Conservation (phyloP, 2,888 invertebrate genomes). For the Shargacucullia verbasci region DNA sequence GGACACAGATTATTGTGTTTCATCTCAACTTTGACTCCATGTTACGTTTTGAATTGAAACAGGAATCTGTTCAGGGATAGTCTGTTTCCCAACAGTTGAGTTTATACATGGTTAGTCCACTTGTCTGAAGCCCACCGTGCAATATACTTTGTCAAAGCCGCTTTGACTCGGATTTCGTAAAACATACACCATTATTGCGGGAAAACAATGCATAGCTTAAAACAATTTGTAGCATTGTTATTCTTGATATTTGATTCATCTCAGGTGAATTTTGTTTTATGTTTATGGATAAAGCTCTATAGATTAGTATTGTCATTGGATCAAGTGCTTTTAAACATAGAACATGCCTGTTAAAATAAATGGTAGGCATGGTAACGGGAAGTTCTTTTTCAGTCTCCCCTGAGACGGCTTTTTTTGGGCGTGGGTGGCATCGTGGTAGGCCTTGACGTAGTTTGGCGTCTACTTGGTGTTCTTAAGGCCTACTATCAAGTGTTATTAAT, state of each 20-base stretch:
- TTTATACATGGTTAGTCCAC: conserved; percentile 6
- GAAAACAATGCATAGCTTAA: neutral
- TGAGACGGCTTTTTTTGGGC: too few species aligned
- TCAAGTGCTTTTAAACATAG: too few species aligned
- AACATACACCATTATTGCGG: neutral
- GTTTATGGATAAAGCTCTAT: too few species aligned
- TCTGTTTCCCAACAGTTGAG: conserved; percentile 21
- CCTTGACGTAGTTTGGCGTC: too few species aligned
- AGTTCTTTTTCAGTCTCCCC: too few species aligned
- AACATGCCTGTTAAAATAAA: too few species aligned
- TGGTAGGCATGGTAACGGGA: too few species aligned
- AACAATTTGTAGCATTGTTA: neutral
- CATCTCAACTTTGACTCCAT: conserved; percentile 30
- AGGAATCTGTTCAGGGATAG: conserved; percentile 24
- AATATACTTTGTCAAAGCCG: conserved; percentile 16
- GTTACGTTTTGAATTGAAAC: conserved; percentile 40
- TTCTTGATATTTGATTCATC: neutral
- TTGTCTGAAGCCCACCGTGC: conserved; percentile 6
- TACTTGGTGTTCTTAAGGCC: too few species aligned
- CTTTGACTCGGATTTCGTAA: conserved; percentile 13
- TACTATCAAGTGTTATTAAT: too few species aligned
- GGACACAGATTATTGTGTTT: conserved; percentile 31
- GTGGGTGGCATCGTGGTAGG: too few species aligned
- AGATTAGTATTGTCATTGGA: too few species aligned
- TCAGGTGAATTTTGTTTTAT: too few species aligned